Percentiles rank a stretch among this genome's conserved stretches.
phyloP scores from a whole-genome alignment of 1,140 invertebrate genomes.

The Drosophila malerkotliana region DNA sequence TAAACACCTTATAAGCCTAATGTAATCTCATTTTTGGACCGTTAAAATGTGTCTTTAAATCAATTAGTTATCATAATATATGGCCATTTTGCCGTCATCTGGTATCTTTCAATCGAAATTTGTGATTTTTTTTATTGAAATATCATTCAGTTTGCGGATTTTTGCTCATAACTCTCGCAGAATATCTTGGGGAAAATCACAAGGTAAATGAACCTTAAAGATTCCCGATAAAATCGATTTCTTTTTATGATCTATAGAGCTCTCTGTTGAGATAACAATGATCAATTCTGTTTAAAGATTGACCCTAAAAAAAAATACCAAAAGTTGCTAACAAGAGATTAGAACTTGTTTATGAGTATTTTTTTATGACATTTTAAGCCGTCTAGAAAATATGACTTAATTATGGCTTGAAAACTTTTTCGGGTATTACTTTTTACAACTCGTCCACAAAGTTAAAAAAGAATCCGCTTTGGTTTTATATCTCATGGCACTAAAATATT shows the following conservation, averaged over 20 bases:
- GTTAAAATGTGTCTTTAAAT: conserved; percentile 66
- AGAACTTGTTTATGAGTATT: conserved; percentile 23
- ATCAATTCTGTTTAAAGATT: conserved; percentile 14
- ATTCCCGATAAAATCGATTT: background rate
- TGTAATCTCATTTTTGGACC: conserved; percentile 57
- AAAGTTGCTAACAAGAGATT: conserved; percentile 10
- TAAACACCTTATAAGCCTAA: conserved; percentile 81
- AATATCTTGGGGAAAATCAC: conserved; percentile 10
- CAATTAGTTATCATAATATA: conserved; percentile 51
- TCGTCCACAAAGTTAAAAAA: background rate
- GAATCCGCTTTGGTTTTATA: background rate
- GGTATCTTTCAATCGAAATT: conserved; percentile 31
- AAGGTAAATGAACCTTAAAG: conserved; percentile 19
- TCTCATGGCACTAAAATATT: background rate
- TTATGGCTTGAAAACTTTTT: conserved; percentile 5
- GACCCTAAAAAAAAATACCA: conserved; percentile 11
- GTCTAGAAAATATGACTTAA: conserved; percentile 26
- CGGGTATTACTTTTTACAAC: conserved; percentile 8
- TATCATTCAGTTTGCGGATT: background rate
- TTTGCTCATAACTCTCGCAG: conserved; percentile 14
- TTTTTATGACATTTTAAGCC: conserved; percentile 20
- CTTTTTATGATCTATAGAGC: conserved; percentile 12
- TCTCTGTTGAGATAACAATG: conserved; percentile 15
- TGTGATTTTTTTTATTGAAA: conserved; percentile 8
- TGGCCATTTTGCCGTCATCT: conserved; percentile 19